Conservation (phyloP, 2,797 vertebrate genomes). For the Schizopygopsis pylzovi region DNA sequence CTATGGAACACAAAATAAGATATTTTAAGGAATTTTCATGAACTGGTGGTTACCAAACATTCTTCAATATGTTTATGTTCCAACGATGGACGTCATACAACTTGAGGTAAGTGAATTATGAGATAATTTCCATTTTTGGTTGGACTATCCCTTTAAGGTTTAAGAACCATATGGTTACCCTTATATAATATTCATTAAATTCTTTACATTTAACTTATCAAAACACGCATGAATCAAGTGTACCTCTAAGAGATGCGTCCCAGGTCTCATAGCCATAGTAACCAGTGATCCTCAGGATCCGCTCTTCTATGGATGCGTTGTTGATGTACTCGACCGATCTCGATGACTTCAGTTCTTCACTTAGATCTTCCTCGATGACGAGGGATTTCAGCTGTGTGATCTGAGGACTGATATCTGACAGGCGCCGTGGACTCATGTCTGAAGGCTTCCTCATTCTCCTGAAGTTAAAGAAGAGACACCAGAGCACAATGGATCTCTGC, state of each 20-base stretch:
- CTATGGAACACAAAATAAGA: background rate
- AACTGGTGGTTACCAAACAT: background rate
- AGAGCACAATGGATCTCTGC: background rate
- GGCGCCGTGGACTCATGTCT: constrained; percentile 92
- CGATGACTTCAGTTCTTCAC: constrained; percentile 93
- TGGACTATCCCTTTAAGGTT: background rate
- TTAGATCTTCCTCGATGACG: constrained; percentile 93
- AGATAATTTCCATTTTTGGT: background rate
- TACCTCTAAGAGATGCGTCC: constrained; percentile 85
- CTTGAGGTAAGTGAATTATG: background rate
- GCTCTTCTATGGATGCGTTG: constrained; percentile 91
- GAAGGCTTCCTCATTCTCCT: constrained; percentile 92
- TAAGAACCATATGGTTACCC: background rate
- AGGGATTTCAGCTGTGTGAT: constrained; percentile 95
- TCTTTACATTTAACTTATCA: background rate
- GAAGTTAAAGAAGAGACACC: constrained; percentile 57
- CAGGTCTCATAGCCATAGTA: constrained; percentile 96
- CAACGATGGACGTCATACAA: background rate
- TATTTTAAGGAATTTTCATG: background rate
- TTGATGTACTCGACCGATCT: constrained; percentile 93
- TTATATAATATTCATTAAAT: background rate
- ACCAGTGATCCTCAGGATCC: constrained; percentile 93
- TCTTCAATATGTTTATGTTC: background rate
- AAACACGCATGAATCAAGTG: background rate
- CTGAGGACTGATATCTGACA: constrained; percentile 98